Evolutionary conservation across 2,888 invertebrate species (phyloP), one percentile per base, ranked within the genome.

Genomic region (Ennomos fuscantarius): DNA sequence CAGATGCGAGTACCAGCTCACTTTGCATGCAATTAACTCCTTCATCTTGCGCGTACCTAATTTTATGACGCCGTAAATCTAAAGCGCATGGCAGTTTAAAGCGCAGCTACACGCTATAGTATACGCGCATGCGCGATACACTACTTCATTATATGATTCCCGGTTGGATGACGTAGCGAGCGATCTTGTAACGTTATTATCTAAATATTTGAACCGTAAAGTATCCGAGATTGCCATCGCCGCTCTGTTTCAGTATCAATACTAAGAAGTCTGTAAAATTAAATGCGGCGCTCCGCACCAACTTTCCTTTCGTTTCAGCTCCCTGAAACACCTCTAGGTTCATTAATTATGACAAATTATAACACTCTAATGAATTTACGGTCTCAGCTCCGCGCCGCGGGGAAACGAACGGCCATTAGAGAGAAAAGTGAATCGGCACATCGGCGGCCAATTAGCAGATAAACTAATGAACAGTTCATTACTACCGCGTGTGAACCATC

Each of bases 401-500:
- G n/a, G 24, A 48, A 41, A 54, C 31, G 40, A 12, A 36, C 9
- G 15, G 43, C 42, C 3, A 40, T 45, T 52, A 42, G 36, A n/a
- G 32, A 15, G 33, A 32, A 33, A 36, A 42, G 36, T 13, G 47
- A 47, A 36, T 45, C 34, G 52, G 36, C 32, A 24, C 36, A 35
- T n/a, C 24, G 36, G 52, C 33, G 12, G 53, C 36, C 42, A 47
- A 54, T 54, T 54, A 47, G 31, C 41, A 46, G 54, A 54, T 43
- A 12, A 15, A 42, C 42, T 37, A 37, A 47, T 42, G 13, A 54
- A 33, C 42, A 11, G 47, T 32, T 36, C 32, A 42, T 47, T 42
- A 48, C 8, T 31, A 35, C 42, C 1, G 42, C 42, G 3, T 42
- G 47, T 43, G 47, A 42, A 35, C 12, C 42, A 53, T 46, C 40